phyloP scores from a whole-genome alignment of 2,797 vertebrate species.

The Cheirogaleus major region DNA sequence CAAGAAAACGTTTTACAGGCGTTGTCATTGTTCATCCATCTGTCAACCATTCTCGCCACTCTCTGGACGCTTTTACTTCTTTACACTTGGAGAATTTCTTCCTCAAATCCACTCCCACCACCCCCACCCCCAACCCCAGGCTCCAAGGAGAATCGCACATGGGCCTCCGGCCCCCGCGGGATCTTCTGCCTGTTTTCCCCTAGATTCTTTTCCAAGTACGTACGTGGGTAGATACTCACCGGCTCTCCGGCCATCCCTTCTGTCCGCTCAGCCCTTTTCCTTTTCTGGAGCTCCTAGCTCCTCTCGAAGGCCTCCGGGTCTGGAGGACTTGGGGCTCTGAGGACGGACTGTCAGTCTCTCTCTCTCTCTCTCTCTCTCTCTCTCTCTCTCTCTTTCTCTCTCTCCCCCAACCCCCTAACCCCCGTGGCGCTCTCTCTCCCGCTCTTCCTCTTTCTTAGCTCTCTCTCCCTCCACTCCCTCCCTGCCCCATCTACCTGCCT shows the following conservation, averaged over 20 bases:
- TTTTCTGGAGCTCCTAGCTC: neutral
- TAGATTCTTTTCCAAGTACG: neutral
- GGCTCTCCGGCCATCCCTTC: too few species aligned
- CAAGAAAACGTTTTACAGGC: neutral
- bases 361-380: too few species aligned
- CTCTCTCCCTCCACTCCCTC: neutral
- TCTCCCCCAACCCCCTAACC: rapidly evolving
- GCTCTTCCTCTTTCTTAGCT: neutral
- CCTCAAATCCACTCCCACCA: too few species aligned
- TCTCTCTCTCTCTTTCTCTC: too few species aligned
- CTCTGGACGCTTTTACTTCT: neutral
- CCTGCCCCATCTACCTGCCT: neutral
- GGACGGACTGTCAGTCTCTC: neutral
- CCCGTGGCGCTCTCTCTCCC: neutral
- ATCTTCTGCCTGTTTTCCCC: rapidly evolving
- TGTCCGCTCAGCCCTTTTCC: rapidly evolving
- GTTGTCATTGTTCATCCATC: neutral
- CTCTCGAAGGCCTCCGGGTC: neutral
- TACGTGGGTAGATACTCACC: neutral
- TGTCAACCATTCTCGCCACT: rapidly evolving
- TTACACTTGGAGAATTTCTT: neutral
- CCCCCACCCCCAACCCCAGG: rapidly evolving
- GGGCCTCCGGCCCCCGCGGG: neutral
- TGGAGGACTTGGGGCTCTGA: neutral
- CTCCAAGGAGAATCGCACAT: rapidly evolving